These are phyloP conservation scores for Acanthiza pusilla DNA, from an alignment of 2,797 vertebrate genomes.

Conservation along the genomic window DNA sequence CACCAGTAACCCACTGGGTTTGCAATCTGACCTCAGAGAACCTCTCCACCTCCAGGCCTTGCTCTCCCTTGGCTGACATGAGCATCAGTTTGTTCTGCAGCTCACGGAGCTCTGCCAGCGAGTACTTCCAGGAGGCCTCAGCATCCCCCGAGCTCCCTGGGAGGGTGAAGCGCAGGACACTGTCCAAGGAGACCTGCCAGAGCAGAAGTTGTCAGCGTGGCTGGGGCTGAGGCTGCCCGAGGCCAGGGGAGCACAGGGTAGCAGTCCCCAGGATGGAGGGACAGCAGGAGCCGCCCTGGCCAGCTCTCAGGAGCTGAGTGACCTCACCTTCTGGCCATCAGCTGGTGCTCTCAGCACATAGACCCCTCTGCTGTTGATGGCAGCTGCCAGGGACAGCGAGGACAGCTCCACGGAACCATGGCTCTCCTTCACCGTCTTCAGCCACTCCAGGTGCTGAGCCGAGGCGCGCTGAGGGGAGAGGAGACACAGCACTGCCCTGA, in stretches of 20 bases:
- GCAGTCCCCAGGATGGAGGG: neutral
- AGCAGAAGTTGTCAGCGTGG: neutral
- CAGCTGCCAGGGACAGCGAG: constrained; percentile 87
- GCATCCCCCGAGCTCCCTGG: constrained; percentile 69
- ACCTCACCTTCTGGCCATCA: constrained; percentile 74
- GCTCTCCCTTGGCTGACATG: constrained; percentile 93
- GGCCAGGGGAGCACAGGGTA: neutral
- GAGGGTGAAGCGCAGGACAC: constrained; percentile 79
- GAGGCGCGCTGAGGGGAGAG: constrained; percentile 80
- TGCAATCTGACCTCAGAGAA: constrained; percentile 86
- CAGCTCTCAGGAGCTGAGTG: neutral
- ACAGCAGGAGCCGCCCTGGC: neutral
- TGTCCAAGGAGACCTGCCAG: constrained; percentile 82
- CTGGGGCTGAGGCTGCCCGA: neutral
- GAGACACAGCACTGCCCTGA: neutral
- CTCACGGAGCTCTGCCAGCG: constrained; percentile 87
- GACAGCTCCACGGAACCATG: constrained; percentile 96
- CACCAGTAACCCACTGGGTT: neutral
- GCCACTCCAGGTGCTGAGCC: constrained; percentile 89
- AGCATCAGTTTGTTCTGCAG: constrained; percentile 97
- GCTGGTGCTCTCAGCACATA: constrained; percentile 81
- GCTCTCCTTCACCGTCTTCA: constrained; percentile 94
- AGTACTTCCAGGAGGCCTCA: constrained; percentile 71
- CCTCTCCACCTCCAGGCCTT: constrained; percentile 85
- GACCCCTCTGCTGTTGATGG: constrained; percentile 88